Conservation (phyloP, 92 coral and sea anemone genomes). For the Epizoanthus ramosus region DNA sequence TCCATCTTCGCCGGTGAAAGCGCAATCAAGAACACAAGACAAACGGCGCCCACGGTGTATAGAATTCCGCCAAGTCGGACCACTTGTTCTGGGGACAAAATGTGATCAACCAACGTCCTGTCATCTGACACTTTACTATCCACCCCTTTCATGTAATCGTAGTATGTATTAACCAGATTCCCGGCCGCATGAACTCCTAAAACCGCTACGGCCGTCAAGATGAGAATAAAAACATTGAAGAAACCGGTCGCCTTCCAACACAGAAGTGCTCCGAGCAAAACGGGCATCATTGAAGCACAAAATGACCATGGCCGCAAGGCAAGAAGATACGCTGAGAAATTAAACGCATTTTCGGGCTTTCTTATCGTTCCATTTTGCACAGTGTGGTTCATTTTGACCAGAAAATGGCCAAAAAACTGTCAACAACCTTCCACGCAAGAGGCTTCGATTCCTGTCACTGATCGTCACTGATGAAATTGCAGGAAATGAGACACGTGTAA, state of each 20-base stretch:
- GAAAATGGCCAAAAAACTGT: too few species aligned
- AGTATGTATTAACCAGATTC: conserved; percentile 92
- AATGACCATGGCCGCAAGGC: conserved; percentile 99
- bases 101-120: conserved; percentile 92
- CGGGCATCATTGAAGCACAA: conserved; percentile 92
- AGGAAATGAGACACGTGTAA: background rate
- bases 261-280: conserved; percentile 84
- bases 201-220: conserved; percentile 77
- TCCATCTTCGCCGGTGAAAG: conserved; percentile 92
- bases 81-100: conserved; percentile 86
- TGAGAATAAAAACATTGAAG: conserved; percentile 55
- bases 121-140: conserved; percentile 97
- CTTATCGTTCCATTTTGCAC: conserved; percentile 31
- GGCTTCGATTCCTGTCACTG: background rate
- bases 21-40: conserved; percentile 77
- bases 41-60: conserved; percentile 76
- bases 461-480: too few species aligned
- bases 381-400: conserved; percentile 3
- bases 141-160: conserved; percentile 92
- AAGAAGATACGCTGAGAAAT: conserved; percentile 78
- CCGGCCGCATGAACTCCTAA: conserved; percentile 98
- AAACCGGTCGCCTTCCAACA: conserved; percentile 90
- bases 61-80: conserved; percentile 88
- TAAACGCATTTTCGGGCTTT: conserved; percentile 41
- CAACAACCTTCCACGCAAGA: too few species aligned